Base-by-base conservation (phyloP, 2,888 invertebrate genomes). In the Hydrotaea diabolus region DNA sequence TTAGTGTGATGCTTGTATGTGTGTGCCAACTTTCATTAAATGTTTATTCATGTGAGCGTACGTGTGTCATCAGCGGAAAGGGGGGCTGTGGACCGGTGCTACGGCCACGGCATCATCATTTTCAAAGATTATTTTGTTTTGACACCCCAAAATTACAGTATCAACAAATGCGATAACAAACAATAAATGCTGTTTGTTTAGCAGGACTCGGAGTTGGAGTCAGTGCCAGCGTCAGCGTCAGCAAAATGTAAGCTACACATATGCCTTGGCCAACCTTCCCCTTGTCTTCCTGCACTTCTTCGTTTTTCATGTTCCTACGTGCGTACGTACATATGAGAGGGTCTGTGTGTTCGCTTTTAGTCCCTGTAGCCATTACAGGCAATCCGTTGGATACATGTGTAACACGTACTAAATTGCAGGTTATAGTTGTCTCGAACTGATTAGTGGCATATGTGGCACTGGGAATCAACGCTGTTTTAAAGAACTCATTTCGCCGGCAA, bases 401-500 rank as follows among this genome's bases (percentile, higher is more conserved):
- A 74, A 76, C 83, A 82, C 85, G 82, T 84, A 83, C 57, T 69
- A 82, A 85, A 87, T 85, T 83, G 73, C 69, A 53, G 81, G 83
- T 80, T 84, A 82, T 72, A 71, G 83, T 85, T 85, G 71, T 77
- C 72, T 77, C 74, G 71, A 83, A 74, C 81, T 85, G 85, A 85
- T 86, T 85, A 85, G 66, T 76, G 80, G 55, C 87, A 86, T 82
- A 83, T 86, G 86, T 78, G 86, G 77, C 83, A 74, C 74, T 62
- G 57, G 31, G 7, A 73, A 73, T 73, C 55, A 7, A 43, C 57
- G 39, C 21, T 43, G 73, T 43, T 69, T 62, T 62, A 74, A 74
- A 62, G 59, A 46, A 74, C 46, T 74, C 59, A 62, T 74, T 74
- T 59, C 26, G 43, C 17, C 26, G 59, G 26, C 9, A 43, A 74